These are phyloP conservation scores for Bombylius major DNA, from an alignment of 2,888 invertebrate species.

Conservation along the genomic window DNA sequence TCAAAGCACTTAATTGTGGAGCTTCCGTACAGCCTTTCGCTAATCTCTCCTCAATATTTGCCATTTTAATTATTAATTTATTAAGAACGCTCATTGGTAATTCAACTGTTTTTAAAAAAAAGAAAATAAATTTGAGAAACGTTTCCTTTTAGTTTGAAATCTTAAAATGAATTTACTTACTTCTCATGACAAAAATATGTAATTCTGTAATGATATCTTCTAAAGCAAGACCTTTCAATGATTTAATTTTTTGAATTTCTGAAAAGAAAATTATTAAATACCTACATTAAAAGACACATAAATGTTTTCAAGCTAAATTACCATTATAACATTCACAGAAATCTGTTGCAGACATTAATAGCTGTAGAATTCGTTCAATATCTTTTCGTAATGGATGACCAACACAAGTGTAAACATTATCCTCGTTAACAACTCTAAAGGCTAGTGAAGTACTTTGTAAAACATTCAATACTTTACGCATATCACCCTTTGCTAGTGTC, in stretches of 20 bases:
- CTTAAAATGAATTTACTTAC: slow-evolving; percentile 43
- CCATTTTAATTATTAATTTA: slow-evolving; percentile 70
- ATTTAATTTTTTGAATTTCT: slow-evolving; percentile 74
- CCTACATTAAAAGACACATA: background rate
- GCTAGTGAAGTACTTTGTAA: slow-evolving; percentile 94
- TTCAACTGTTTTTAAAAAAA: slow-evolving; percentile 54
- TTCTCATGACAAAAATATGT: slow-evolving; percentile 73
- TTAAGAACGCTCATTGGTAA: slow-evolving; percentile 69
- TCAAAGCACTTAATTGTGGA: slow-evolving; percentile 76
- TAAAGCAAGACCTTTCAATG: slow-evolving; percentile 80
- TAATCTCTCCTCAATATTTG: slow-evolving; percentile 78
- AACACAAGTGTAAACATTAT: slow-evolving; percentile 87
- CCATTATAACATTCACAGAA: slow-evolving; percentile 30
- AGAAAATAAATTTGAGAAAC: slow-evolving; percentile 9
- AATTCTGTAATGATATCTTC: slow-evolving; percentile 88
- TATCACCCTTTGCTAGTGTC: slow-evolving; percentile 87
- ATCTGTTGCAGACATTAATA: slow-evolving; percentile 43
- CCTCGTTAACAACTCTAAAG: slow-evolving; percentile 75
- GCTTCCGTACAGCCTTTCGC: slow-evolving; percentile 80
- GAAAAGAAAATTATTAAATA: slow-evolving; percentile 11
- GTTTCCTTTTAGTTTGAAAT: slow-evolving; percentile 10
- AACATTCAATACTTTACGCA: slow-evolving; percentile 94
- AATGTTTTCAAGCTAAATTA: slow-evolving; percentile 6
- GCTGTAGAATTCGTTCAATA: slow-evolving; percentile 76
- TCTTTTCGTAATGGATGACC: slow-evolving; percentile 89